These are phyloP conservation scores for Napeogenes sylphis DNA, from an alignment of 2,888 invertebrate species.

Conservation along the genomic window DNA sequence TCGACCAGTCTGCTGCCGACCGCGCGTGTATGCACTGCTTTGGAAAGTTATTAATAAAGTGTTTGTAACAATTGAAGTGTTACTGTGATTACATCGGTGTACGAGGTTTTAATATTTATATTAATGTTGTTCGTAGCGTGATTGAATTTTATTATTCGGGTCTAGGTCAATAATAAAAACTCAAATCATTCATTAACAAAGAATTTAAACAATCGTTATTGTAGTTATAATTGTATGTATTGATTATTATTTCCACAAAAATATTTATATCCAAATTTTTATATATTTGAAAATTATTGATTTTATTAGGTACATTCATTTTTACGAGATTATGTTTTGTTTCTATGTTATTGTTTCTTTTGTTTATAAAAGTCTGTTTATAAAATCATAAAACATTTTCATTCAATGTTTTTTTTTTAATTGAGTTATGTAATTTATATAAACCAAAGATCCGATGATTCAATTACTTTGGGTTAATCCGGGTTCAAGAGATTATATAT, in stretches of 20 bases:
- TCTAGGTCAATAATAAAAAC: constrained; percentile 24
- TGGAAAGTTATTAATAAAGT: constrained; percentile 15
- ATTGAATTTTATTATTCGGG: constrained; percentile 19
- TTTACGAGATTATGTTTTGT: not conserved
- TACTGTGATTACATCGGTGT: constrained; percentile 17
- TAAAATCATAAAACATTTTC: too few relatives aligned
- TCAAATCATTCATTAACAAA: constrained; percentile 13
- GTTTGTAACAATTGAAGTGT: constrained; percentile 6
- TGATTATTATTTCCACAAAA: not conserved
- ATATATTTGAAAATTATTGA: not conserved
- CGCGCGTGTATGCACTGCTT: constrained; percentile 23
- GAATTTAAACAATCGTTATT: constrained; percentile 8
- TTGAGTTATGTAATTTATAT: constrained; percentile 2
- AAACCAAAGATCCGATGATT: constrained; percentile 5
- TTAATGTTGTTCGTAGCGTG: constrained; percentile 22
- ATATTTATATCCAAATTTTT: too few relatives aligned
- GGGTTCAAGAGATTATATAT: constrained; percentile 8
- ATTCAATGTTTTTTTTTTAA: not conserved
- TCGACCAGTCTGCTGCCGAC: constrained; percentile 28
- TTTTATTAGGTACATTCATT: not conserved
- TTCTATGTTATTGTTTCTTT: too few relatives aligned
- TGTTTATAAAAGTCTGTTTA: too few relatives aligned
- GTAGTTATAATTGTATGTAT: not conserved
- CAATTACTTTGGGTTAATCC: constrained; percentile 15
- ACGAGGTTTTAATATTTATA: constrained; percentile 20